Evolutionary conservation across 2,888 invertebrate species (phyloP).

Genomic region (Lasioglossum figueresi): DNA sequence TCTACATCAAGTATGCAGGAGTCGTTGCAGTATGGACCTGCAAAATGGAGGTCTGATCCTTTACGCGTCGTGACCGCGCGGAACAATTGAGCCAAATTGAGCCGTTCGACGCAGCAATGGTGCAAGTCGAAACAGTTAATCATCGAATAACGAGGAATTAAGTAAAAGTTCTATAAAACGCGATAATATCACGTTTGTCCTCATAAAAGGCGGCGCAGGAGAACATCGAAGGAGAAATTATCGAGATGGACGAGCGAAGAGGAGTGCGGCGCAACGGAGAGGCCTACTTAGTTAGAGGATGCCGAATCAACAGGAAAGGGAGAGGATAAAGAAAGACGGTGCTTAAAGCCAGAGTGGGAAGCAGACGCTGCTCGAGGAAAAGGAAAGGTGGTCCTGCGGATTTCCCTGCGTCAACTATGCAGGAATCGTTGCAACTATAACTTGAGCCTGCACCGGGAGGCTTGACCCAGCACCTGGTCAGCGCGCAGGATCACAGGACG

Average conservation of each 20-base stretch:
- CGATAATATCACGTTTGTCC: no score
- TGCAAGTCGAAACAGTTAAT: neutral
- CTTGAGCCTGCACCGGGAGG: constrained; percentile 18
- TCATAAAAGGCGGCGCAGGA: no score
- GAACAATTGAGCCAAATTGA: constrained; percentile 58
- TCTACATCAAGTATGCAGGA: constrained; percentile 12
- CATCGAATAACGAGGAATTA: neutral
- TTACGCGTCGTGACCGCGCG: constrained; percentile 67
- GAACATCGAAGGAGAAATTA: neutral
- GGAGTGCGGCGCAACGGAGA: constrained; percentile 12
- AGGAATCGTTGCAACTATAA: neutral
- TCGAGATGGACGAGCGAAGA: neutral
- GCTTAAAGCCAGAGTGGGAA: neutral
- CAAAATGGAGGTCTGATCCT: neutral
- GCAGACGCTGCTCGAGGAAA: neutral
- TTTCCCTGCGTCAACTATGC: neutral
- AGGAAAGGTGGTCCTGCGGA: neutral
- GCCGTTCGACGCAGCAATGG: constrained; percentile 8
- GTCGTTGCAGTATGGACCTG: constrained; percentile 7
- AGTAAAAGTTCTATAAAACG: neutral
- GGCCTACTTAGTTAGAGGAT: neutral
- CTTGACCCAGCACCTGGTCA: constrained; percentile 40
- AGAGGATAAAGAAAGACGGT: neutral
- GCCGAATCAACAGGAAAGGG: constrained; percentile 41
- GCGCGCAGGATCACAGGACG: constrained; percentile 78